Evolutionary conservation across 2,888 invertebrate species (phyloP).

Genomic region (Apamea epomidion): DNA sequence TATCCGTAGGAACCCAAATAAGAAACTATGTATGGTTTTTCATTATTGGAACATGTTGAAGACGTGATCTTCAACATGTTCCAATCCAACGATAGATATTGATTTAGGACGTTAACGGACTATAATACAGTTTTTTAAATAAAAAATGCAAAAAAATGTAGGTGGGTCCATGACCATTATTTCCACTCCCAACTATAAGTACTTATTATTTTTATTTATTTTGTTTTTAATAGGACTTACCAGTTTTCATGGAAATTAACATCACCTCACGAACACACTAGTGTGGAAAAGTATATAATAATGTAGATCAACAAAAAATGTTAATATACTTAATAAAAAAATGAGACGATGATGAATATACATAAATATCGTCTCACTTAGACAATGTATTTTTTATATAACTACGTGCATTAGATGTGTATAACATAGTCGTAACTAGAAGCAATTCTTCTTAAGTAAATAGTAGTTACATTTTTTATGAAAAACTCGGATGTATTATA

Average conservation of each 20-base stretch:
- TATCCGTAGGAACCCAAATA: too few species aligned
- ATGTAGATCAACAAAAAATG: neutral
- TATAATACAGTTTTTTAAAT: too few species aligned
- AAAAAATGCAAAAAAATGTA: too few species aligned
- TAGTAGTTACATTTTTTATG: neutral
- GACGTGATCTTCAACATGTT: too few species aligned
- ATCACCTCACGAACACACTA: neutral
- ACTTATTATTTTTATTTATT: neutral
- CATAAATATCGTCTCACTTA: neutral
- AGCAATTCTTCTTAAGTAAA: neutral
- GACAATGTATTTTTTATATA: constrained; percentile 9
- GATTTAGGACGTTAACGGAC: too few species aligned
- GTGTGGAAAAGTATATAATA: neutral
- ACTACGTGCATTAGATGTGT: neutral
- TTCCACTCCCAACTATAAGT: too few species aligned
- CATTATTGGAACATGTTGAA: too few species aligned
- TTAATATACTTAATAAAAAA: neutral
- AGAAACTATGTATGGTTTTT: too few species aligned
- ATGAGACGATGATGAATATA: neutral
- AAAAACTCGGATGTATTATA: neutral
- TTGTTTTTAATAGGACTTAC: neutral
- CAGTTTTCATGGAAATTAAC: neutral
- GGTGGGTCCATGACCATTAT: too few species aligned
- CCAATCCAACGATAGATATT: too few species aligned
- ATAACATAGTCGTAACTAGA: neutral